phyloP scores from a whole-genome alignment of 2,113 vertebrate species.

The Hyperopisus bebe region DNA sequence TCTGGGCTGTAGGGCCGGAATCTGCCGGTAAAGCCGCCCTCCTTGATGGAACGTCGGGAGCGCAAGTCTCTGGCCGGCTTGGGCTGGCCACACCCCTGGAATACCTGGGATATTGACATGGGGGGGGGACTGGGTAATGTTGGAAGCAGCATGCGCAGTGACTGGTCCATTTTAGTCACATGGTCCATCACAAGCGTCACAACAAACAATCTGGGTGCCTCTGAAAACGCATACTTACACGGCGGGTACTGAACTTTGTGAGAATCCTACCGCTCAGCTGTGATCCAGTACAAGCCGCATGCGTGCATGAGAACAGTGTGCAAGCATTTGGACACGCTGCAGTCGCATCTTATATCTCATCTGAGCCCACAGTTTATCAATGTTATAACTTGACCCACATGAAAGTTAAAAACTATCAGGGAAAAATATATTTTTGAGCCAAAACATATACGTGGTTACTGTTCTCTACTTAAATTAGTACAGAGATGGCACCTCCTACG shows the following conservation, averaged over 20 bases:
- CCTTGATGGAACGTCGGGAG: conserved; percentile 71
- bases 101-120: conserved; percentile 65
- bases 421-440: background rate
- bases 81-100: conserved; percentile 90
- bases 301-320: background rate
- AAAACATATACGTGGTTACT: background rate
- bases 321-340: background rate
- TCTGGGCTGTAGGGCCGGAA: conserved; percentile 86
- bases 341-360: background rate
- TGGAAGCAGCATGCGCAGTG: background rate
- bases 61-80: conserved; percentile 61
- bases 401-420: background rate
- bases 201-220: background rate
- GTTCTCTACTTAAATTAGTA: background rate
- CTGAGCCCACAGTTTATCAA: background rate
- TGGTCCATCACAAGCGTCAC: background rate
- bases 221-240: background rate
- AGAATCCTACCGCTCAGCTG: background rate
- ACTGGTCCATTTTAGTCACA: background rate
- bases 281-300: background rate
- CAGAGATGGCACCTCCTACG: background rate
- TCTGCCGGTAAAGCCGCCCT: conserved; percentile 73
- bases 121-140: background rate
- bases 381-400: background rate
- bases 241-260: background rate